A percentile compares a stretch with the other conserved stretches of the same genome.
These are phyloP conservation scores for Lindbergichthys nudifrons DNA, from an alignment of 2,797 vertebrate genomes.

Conservation along the genomic window DNA sequence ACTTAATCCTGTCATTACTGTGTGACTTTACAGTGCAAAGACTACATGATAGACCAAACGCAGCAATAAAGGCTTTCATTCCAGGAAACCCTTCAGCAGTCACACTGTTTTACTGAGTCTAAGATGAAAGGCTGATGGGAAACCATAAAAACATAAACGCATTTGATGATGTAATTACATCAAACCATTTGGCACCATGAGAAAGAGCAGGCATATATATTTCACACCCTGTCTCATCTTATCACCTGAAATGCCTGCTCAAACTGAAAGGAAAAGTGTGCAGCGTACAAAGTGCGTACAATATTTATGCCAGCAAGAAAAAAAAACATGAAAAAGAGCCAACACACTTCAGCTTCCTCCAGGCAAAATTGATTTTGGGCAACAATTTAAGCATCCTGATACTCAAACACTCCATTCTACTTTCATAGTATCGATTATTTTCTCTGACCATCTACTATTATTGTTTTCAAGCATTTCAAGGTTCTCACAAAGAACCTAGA, in stretches of 20 bases:
- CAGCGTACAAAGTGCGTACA: constrained; percentile 29
- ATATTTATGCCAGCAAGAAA: constrained; percentile 54
- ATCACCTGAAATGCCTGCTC: constrained; percentile 43
- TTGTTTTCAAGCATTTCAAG: background rate
- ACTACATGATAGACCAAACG: background rate
- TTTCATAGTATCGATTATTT: background rate
- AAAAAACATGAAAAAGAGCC: constrained; percentile 39
- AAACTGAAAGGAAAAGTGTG: constrained; percentile 40
- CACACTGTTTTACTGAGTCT: constrained; percentile 53
- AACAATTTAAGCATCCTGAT: constrained; percentile 33
- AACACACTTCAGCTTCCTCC: constrained; percentile 35
- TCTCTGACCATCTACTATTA: background rate
- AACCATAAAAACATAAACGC: constrained; percentile 43
- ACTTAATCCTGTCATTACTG: constrained; percentile 11
- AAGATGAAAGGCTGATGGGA: constrained; percentile 68
- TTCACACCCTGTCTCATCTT: constrained; percentile 46
- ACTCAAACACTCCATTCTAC: constrained; percentile 15
- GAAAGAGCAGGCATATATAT: constrained; percentile 29
- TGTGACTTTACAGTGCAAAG: constrained; percentile 15
- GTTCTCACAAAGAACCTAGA: background rate
- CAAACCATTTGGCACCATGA: constrained; percentile 24
- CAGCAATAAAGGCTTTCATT: constrained; percentile 54
- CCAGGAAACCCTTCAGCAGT: constrained; percentile 44
- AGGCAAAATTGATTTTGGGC: constrained; percentile 43
- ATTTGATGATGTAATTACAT: constrained; percentile 42